Conservation (phyloP, 2,797 vertebrate species). For the Astyanax mexicanus region DNA sequence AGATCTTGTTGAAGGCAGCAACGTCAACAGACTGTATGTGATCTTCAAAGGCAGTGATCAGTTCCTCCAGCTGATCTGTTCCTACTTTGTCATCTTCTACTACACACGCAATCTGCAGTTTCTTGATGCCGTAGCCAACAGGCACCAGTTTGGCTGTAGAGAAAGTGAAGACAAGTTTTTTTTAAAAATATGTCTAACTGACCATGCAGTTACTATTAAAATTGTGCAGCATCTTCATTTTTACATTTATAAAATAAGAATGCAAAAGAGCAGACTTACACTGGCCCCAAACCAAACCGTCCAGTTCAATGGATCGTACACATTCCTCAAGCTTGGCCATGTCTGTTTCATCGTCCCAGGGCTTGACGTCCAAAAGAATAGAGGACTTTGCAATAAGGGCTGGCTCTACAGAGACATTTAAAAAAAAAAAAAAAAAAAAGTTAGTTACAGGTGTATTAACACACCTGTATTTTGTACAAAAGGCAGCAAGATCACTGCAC, state of each 20-base stretch:
- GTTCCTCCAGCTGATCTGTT: conserved; percentile 93
- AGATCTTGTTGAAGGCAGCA: conserved; percentile 98
- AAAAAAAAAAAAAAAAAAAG: no score
- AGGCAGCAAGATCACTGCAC: conserved; percentile 18
- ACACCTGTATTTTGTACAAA: no score
- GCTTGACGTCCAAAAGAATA: conserved; percentile 90
- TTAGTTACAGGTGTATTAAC: no score
- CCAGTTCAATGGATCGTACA: conserved; percentile 89
- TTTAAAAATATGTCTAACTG: no score
- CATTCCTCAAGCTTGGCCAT: conserved; percentile 94
- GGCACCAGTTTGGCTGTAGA: conserved; percentile 91
- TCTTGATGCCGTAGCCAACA: conserved; percentile 96
- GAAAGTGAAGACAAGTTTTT: not conserved
- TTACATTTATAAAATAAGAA: no score
- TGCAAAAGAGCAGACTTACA: conserved; percentile 80
- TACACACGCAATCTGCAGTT: conserved; percentile 95
- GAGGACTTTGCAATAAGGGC: conserved; percentile 92
- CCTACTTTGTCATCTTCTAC: conserved; percentile 98
- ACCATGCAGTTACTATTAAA: no score
- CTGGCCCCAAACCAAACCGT: conserved; percentile 95
- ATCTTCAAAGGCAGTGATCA: conserved; percentile 94
- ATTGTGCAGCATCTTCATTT: no score
- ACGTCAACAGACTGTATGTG: conserved; percentile 97
- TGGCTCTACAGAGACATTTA: conserved; percentile 78
- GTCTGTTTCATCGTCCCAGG: conserved; percentile 96